Conservation (phyloP, 1,140 invertebrate species). For the Cyrtorhinus lividipennis region DNA sequence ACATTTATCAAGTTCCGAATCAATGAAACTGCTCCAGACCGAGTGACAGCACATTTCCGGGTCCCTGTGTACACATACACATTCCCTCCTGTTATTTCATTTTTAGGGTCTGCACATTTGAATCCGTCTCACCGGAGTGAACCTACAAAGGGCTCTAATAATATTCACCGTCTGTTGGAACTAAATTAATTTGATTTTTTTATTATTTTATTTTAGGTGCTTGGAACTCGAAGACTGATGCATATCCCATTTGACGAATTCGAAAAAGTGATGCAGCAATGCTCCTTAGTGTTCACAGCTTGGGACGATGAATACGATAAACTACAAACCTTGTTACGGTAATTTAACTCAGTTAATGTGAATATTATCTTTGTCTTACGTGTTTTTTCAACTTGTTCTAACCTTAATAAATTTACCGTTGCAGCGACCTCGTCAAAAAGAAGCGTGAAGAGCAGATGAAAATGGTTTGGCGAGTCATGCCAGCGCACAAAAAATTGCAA, state of each 20-base stretch:
- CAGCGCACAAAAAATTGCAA: conserved; percentile 90
- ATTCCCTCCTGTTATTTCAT: too few relatives aligned
- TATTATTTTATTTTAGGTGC: conserved; percentile 36
- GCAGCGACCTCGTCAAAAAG: conserved; percentile 85
- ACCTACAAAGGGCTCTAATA: too few relatives aligned
- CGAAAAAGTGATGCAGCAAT: conserved; percentile 91
- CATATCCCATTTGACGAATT: conserved; percentile 98
- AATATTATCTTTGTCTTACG: background rate
- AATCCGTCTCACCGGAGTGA: too few relatives aligned
- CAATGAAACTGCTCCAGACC: too few relatives aligned
- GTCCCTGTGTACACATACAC: too few relatives aligned
- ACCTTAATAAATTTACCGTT: background rate
- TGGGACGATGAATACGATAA: conserved; percentile 99
- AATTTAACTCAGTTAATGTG: conserved; percentile 17
- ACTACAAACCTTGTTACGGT: conserved; percentile 71
- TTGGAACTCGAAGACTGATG: conserved; percentile 90
- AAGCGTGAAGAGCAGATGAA: conserved; percentile 93
- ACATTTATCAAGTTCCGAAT: too few relatives aligned
- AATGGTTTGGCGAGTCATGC: conserved; percentile 91
- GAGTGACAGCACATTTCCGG: too few relatives aligned
- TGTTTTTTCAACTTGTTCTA: background rate
- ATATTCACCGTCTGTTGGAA: too few relatives aligned
- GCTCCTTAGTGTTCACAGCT: conserved; percentile 88
- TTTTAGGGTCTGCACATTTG: too few relatives aligned
- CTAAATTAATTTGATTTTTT: too few relatives aligned